Evolutionary conservation across 2,113 vertebrate genomes (phyloP).

Genomic region (Rhinogobius similis): DNA sequence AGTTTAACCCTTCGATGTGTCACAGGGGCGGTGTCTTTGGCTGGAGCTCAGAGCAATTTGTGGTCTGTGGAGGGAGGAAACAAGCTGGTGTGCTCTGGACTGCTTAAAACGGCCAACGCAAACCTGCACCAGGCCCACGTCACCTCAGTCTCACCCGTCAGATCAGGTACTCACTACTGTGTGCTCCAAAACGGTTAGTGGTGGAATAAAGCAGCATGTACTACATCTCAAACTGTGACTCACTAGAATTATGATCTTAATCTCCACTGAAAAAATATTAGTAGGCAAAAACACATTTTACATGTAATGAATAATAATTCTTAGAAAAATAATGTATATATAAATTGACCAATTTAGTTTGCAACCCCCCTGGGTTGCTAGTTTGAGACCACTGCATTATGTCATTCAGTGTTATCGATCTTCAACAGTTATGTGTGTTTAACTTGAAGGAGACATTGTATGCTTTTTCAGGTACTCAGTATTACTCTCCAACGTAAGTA

Average conservation of each 20-base stretch:
- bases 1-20: conserved; percentile 36
- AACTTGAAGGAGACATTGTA: no score
- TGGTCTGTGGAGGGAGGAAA: conserved; percentile 98
- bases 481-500: no score
- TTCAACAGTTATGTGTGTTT: background rate
- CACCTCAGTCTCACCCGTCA: conserved; percentile 77
- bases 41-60: conserved; percentile 89
- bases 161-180: conserved; percentile 48
- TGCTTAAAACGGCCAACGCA: conserved; percentile 90
- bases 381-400: background rate
- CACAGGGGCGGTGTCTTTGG: conserved; percentile 91
- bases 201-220: no score
- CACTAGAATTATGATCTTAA: background rate
- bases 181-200: background rate
- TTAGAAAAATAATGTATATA: background rate
- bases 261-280: no score
- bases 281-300: background rate
- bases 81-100: conserved; percentile 89
- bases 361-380: no score
- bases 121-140: conserved; percentile 86
- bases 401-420: background rate
- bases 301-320: background rate
- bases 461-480: no score
- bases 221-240: background rate
- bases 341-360: no score